Percentiles rank a stretch among this genome's conserved stretches.
phyloP scores from a whole-genome alignment of 2,888 invertebrate genomes.

The Pollenia amentaria region DNA sequence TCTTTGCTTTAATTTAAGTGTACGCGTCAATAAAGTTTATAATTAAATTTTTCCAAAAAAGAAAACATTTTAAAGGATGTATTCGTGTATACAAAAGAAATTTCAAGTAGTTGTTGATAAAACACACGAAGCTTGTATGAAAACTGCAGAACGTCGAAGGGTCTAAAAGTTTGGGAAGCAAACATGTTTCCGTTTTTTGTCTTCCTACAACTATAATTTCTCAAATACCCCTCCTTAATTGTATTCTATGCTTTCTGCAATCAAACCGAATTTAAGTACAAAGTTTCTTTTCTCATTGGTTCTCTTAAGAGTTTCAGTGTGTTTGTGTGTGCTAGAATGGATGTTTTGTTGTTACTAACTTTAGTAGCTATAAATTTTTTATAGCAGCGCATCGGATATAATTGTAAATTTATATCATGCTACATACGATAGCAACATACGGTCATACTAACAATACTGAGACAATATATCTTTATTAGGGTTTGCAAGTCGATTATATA shows the following conservation, averaged over 20 bases:
- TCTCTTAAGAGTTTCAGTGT: constrained; percentile 13
- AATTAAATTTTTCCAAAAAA: constrained; percentile 59
- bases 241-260: constrained; percentile 4
- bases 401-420: constrained; percentile 47
- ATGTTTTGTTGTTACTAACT: constrained; percentile 36
- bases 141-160: neutral
- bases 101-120: constrained; percentile 17
- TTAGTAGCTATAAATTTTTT: constrained; percentile 56
- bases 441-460: no score
- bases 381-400: constrained; percentile 49
- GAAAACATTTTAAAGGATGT: constrained; percentile 38
- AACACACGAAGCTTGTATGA: constrained; percentile 7
- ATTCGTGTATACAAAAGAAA: constrained; percentile 13
- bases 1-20: constrained; percentile 38
- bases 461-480: no score
- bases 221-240: constrained; percentile 1
- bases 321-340: constrained; percentile 21
- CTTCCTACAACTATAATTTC: neutral
- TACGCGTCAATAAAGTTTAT: constrained; percentile 69
- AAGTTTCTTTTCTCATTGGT: constrained; percentile 42
- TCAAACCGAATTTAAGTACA: constrained; percentile 55
- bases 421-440: neutral
- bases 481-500: no score
- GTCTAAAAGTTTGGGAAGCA: no score
- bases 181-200: no score